phyloP scores from a whole-genome alignment of 2,888 invertebrate species.

The Chymomyza fuscimana region DNA sequence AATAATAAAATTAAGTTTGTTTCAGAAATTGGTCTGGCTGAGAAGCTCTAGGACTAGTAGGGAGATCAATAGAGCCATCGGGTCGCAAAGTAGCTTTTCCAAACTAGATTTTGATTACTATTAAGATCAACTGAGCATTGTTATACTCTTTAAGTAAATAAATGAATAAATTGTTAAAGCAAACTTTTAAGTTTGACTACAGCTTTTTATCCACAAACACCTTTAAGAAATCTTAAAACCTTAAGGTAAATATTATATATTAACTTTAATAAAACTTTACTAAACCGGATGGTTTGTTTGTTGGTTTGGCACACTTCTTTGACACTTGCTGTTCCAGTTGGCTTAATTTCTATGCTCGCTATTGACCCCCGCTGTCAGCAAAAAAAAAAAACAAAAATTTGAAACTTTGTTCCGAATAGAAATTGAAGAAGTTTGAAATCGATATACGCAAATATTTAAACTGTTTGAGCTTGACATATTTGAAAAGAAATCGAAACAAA shows the following conservation, averaged over 20 bases:
- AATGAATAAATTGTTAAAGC: no score
- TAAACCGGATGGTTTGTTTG: neutral
- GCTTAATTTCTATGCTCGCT: constrained; percentile 6
- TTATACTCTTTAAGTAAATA: no score
- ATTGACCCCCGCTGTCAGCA: neutral
- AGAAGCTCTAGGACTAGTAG: no score
- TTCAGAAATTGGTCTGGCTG: no score
- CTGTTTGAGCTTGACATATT: constrained; percentile 36
- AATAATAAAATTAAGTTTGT: no score
- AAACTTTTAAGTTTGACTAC: no score
- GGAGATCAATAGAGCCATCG: no score
- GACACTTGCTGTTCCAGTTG: constrained; percentile 55
- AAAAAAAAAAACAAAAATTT: neutral
- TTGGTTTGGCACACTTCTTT: constrained; percentile 47
- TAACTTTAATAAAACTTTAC: neutral
- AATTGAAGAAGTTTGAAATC: constrained; percentile 24
- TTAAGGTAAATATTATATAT: neutral
- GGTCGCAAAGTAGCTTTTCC: no score
- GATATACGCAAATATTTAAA: constrained; percentile 26
- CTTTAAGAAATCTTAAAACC: neutral
- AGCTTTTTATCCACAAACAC: no score
- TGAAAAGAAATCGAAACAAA: constrained; percentile 1
- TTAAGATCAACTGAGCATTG: no score
- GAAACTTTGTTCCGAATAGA: constrained; percentile 23
- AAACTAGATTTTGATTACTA: no score